Base-by-base conservation (phyloP, 2,888 invertebrate genomes). In the Orthosia gothica region DNA sequence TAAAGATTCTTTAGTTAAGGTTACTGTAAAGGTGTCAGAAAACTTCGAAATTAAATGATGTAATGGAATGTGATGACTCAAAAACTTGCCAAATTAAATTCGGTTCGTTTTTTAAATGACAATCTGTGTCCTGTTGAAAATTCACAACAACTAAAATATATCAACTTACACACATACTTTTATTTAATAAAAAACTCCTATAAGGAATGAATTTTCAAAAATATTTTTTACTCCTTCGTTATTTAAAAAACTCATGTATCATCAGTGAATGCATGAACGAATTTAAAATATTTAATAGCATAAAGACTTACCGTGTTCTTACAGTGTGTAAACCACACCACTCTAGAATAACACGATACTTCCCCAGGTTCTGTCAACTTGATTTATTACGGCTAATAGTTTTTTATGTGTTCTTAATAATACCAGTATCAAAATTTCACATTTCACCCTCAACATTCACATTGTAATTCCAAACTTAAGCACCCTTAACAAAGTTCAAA, bases 321-420 rank as follows among this genome's bases (percentile, higher is more conserved):
- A 7, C 7, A n/a, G n/a, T n/a, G n/a, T n/a, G n/a, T 32, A 11
- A 32, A 49, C 18, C 13, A 58, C 15, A 62, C 7, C n/a, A 23
- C 52, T 47, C 26, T 12, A 57, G 11, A 85, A 64, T 49, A 32
- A 59, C n/a, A 45, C 7, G 57, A 49, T 40, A 20, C 3, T 62
- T 69, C 65, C 54, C 62, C 47, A 66, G 65, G 45, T 57, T 50
- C 69, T 74, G 74, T 84, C 71, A 79, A 61, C 63, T 63, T 84
- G 82, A 85, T 85, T 81, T 79, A 85, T 86, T 83, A 70, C 23
- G 45, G 26, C 52, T 54, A 68, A 76, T 73, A 61, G 47, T 59
- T 80, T 72, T 67, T 78, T 71, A 64, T 63, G 16, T 61, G 11
- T 57, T 70, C 50, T 62, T 64, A 50, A 62, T 65, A 70, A 54